Conservation (phyloP, 30 jellyfish, hydroid and myxozoan genomes). For the Clytia hemisphaerica region DNA sequence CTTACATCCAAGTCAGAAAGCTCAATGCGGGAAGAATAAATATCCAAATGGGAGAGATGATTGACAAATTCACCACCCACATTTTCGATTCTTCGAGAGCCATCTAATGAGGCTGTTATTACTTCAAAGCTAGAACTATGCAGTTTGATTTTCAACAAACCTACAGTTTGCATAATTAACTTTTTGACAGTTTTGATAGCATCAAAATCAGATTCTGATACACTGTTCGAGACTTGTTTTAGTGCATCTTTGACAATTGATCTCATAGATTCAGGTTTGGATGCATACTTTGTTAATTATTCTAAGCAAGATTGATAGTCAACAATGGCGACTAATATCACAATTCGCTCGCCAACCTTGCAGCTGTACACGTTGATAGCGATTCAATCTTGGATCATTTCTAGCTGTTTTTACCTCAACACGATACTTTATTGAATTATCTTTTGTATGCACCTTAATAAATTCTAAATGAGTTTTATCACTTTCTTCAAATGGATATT, state of each 20-base stretch:
- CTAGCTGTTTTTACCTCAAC: conserved; percentile 18
- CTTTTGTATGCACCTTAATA: not conserved
- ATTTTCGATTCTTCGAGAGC: conserved; percentile 14
- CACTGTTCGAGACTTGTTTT: not conserved
- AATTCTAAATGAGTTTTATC: not conserved
- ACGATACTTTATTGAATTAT: not conserved
- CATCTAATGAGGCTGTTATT: conserved; percentile 27
- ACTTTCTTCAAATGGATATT: conserved; percentile 17
- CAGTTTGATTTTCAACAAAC: conserved; percentile 33
- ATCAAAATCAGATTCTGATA: conserved; percentile 19
- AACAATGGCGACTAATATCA: conserved; percentile 7
- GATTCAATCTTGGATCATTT: conserved; percentile 20
- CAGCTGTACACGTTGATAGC: conserved; percentile 22
- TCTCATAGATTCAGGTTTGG: conserved; percentile 13
- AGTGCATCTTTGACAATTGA: conserved; percentile 14
- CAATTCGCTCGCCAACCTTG: conserved; percentile 44
- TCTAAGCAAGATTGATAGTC: conserved; percentile 31
- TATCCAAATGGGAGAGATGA: conserved; percentile 13
- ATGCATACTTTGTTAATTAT: conserved; percentile 35
- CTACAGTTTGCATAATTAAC: conserved; percentile 49
- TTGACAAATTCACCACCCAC: conserved; percentile 26
- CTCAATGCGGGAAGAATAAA: conserved; percentile 11
- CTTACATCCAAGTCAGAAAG: not conserved
- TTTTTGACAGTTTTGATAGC: conserved; percentile 18
- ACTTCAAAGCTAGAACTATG: conserved; percentile 43